phyloP scores from a whole-genome alignment of 2,888 invertebrate genomes.

The Erpobdella octoculata region DNA sequence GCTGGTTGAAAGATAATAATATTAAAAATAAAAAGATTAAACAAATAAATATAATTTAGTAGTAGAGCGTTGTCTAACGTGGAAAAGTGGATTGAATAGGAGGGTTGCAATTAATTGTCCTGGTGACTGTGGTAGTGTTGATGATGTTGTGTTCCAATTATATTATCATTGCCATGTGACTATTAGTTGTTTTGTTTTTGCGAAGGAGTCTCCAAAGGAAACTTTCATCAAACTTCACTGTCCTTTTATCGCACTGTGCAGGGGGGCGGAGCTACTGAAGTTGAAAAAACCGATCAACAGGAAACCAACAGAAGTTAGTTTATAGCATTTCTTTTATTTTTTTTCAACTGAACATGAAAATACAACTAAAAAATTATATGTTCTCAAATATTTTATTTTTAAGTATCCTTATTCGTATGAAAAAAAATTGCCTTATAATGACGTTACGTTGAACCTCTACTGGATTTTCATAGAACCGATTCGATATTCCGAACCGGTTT shows the following conservation, averaged over 20 bases:
- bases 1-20: neutral
- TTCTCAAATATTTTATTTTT: too few species aligned
- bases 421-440: too few species aligned
- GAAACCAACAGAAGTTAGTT: neutral
- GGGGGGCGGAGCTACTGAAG: constrained; percentile 14
- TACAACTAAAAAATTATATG: too few species aligned
- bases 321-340: too few species aligned
- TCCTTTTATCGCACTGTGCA: constrained; percentile 14
- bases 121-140: too few species aligned
- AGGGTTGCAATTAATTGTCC: too few species aligned
- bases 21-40: neutral
- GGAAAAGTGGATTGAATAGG: too few species aligned
- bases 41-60: neutral
- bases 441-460: too few species aligned
- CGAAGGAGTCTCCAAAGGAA: neutral
- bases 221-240: constrained; percentile 15
- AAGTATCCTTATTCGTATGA: too few species aligned
- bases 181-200: neutral
- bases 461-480: too few species aligned
- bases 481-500: too few species aligned
- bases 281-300: constrained; percentile 16
- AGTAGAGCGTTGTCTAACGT: neutral
- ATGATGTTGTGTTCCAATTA: neutral
- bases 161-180: neutral
- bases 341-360: too few species aligned